Evolutionary conservation across 2,797 vertebrate genomes (phyloP).

Genomic region (Antrozous pallidus): DNA sequence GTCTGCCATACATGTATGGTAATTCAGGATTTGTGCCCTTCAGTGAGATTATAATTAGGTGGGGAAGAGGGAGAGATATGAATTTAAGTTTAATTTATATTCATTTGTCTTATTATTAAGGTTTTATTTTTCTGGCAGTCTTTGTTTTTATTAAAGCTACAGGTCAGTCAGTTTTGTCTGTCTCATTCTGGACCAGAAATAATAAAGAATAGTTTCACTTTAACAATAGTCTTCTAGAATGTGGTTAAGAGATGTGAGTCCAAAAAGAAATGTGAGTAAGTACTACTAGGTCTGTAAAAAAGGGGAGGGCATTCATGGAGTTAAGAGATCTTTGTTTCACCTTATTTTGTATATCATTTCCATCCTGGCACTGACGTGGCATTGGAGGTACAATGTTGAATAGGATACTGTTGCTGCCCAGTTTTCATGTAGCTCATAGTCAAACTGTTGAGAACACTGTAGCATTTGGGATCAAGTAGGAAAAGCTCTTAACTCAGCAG

Average conservation of each 20-base stretch:
- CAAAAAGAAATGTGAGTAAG: constrained; percentile 24
- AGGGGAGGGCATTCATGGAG: neutral
- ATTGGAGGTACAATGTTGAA: neutral
- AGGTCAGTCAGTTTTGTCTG: neutral
- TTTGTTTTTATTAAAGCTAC: neutral
- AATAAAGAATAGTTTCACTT: neutral
- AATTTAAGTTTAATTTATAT: neutral
- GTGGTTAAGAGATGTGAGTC: neutral
- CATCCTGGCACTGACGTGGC: neutral
- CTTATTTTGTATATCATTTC: neutral
- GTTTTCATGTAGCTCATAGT: neutral
- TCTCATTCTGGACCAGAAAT: neutral
- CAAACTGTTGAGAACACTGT: neutral
- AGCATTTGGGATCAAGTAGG: neutral
- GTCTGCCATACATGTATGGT: neutral
- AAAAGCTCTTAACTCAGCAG: neutral
- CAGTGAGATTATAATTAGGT: constrained; percentile 3
- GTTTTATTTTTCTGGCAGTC: neutral
- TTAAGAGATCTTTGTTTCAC: constrained; percentile 6
- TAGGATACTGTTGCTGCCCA: neutral
- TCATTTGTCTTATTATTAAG: neutral
- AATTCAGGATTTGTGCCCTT: constrained; percentile 15
- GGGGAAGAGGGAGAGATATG: neutral
- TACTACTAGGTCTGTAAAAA: neutral
- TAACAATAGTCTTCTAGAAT: neutral